Evolutionary conservation across 2,888 invertebrate species (phyloP), one percentile per base, ranked within the genome.

Genomic region (Lasioglossum morio): DNA sequence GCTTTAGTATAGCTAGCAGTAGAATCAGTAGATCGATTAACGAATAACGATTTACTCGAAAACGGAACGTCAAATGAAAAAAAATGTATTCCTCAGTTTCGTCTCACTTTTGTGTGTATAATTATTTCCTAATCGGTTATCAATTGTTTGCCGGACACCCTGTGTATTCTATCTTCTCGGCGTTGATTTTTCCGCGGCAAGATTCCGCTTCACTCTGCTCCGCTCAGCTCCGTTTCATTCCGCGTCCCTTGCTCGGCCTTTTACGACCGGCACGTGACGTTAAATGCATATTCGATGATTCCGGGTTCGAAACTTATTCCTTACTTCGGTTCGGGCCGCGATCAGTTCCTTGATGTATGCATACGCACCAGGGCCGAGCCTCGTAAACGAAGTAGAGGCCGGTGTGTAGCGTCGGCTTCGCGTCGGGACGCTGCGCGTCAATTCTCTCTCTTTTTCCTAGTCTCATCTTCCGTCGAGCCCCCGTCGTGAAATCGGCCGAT

Each of bases 301-400:
- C 74, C 72, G 27, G 12, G n/a, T 4, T 72, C 30, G 73, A 34
- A 85, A 48, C 77, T 53, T 79, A 70, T 77, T 69, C 30, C 63
- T 1, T 63, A 60, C 34, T 43, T 43, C 14, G 43, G 43, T 30
- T 40, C 73, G 0, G 16, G 10, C 23, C 27, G 27, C 46, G 34
- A 30, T 43, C 66, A 34, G 43, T 7, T 12, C 23, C 34, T 83
- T 80, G 77, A 86, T 78, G 37, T 57, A 77, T 79, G 82, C 81
- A 72, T 79, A 77, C 79, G 84, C 77, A 37, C 53, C 60, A 37
- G 66, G 69, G 74, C 7, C 53, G 60, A 73, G 76, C 69, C 74
- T 78, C 88, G 74, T 91, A 90, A 90, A 92, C 90, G 27, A 85
- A 81, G 79, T 83, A 78, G 69, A 79, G 77, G 43, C 46, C 12